Evolutionary conservation across 2,113 vertebrate genomes (phyloP), one percentile per base, ranked within the genome.

Genomic region (Acanthochromis polyacanthus): DNA sequence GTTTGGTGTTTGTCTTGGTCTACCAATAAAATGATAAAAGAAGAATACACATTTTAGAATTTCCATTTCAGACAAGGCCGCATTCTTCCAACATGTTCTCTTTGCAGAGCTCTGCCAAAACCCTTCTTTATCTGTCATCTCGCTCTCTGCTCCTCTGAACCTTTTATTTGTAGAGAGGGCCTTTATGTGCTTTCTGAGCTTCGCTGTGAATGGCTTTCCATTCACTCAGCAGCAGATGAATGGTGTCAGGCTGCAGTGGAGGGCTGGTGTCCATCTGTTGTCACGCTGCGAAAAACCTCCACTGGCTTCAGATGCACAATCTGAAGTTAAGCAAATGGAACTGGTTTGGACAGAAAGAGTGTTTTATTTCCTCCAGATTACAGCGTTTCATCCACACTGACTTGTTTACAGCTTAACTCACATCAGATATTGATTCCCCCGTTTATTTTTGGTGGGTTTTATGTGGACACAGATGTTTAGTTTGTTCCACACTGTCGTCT

Each of bases 21-120:
- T 36, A 36, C 32, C 7, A 1, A 36, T 36, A 10, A 36, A 36
- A 36, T 9, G 7, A 8, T 36, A 43, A 43, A 43, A 40, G 38
- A 40, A 15, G 40, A 43, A 43, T 14, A 43, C 40, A 12, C 40
- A 12, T 43, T 12, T 43, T 15, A 12, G 85, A 80, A 87, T 82
- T 61, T 63, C 69, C 75, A 61, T 82, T 86, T 63, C 30, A 60
- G 62, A 89, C 80, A 83, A 62, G 38, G 36, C 51, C 22, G 30
- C 55, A 20, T 62, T 78, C 10, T 74, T 58, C 59, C 40, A 57
- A 61, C 64, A 71, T 32, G 71, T 69, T 66, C 36, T 5, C 53
- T 81, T 67, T 75, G 10, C 23, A 63, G 25, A 58, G 38, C 61
- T 59, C 71, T 63, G 52, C 48, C 62, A 82, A 55, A 80, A 46